These are phyloP conservation scores for Drosophila aff. DNA, from an alignment of 1,140 invertebrate species.

Conservation along the genomic window DNA sequence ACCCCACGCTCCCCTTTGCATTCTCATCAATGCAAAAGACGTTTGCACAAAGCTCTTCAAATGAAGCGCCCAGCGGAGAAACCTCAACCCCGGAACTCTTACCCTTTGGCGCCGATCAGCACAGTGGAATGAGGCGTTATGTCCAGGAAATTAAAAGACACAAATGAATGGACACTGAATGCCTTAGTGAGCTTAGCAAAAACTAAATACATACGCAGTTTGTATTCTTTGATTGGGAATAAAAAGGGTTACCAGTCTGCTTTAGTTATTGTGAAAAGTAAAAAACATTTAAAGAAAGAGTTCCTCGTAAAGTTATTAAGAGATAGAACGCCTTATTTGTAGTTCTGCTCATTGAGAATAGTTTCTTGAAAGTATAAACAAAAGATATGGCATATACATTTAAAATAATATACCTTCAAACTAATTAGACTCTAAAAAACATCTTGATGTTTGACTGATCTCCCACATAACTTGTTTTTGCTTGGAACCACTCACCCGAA, in stretches of 20 bases:
- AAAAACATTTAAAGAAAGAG: background rate
- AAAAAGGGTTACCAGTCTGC: background rate
- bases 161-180: background rate
- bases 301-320: background rate
- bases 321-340: no score
- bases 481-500: background rate
- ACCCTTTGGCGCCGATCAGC: conserved; percentile 41
- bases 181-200: background rate
- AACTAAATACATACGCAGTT: background rate
- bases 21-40: conserved; percentile 82
- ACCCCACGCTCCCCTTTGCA: conserved; percentile 27
- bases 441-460: background rate
- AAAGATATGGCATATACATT: background rate
- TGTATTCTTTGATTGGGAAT: background rate
- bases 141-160: conserved; percentile 24
- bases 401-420: no score
- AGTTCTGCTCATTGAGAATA: background rate
- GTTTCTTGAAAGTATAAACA: background rate
- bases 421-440: background rate
- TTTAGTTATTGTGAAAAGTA: no score
- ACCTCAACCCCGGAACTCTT: conserved; percentile 5
- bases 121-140: conserved; percentile 29
- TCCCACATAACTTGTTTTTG: background rate
- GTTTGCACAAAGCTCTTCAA: conserved; percentile 79
- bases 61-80: conserved; percentile 27